These are phyloP conservation scores for Stichodactyla mertensii DNA, from an alignment of 64 coral and sea anemone genomes.

Conservation along the genomic window DNA sequence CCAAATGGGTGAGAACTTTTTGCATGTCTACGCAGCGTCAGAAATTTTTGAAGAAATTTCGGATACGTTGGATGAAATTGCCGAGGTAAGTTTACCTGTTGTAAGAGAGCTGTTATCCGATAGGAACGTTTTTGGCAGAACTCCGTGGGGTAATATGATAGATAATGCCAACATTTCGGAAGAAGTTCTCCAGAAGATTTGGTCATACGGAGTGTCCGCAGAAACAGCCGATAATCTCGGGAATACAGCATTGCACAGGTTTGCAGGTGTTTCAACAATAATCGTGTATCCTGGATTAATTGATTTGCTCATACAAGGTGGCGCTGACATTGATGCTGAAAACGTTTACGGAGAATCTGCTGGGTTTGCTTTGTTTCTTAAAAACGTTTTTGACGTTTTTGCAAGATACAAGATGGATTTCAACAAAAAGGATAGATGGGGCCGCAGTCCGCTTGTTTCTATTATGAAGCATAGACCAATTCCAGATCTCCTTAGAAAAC, in stretches of 20 bases:
- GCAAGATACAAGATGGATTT: conserved; percentile 15
- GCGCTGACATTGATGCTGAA: neutral
- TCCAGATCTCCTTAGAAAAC: conserved; percentile 7
- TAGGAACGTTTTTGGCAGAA: too few relatives aligned
- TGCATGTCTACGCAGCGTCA: too few relatives aligned
- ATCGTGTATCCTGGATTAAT: neutral
- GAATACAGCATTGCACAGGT: conserved; percentile 36
- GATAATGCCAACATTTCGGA: too few relatives aligned
- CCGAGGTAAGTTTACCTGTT: too few relatives aligned
- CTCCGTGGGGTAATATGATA: too few relatives aligned
- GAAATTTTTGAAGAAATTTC: too few relatives aligned
- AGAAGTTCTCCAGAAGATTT: neutral
- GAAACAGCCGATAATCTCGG: conserved; percentile 30
- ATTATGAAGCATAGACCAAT: conserved; percentile 41
- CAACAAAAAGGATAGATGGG: conserved; percentile 16
- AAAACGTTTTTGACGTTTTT: conserved; percentile 29
- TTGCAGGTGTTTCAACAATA: conserved; percentile 17
- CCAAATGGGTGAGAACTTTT: too few relatives aligned
- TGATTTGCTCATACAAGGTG: conserved; percentile 17
- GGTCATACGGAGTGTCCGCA: conserved; percentile 33
- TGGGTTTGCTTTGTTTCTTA: conserved; percentile 32
- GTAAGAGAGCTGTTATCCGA: too few relatives aligned
- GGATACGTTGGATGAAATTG: too few relatives aligned
- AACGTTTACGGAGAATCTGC: conserved; percentile 37
- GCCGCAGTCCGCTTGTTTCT: conserved; percentile 27